Evolutionary conservation across 30 jellyfish, hydroid and myxozoan genomes (phyloP).

Genomic region (Pelagia noctiluca): DNA sequence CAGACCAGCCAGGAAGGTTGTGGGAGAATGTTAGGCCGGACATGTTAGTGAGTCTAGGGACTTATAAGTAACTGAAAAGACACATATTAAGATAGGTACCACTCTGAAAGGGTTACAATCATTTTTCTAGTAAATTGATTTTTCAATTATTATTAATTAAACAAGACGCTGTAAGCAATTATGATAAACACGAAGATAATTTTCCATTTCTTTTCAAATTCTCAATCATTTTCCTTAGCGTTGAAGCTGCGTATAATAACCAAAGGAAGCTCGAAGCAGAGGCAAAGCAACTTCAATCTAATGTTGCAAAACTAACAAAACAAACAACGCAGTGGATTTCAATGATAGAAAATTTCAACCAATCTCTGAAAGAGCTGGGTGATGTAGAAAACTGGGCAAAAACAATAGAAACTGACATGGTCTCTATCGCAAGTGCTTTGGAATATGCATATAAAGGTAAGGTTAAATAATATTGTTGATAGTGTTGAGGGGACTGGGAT

Average conservation of each 20-base stretch:
- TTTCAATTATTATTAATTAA: no score
- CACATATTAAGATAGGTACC: no score
- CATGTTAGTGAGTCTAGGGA: no score
- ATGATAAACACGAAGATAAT: not conserved
- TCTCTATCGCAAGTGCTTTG: slow-evolving; percentile 95
- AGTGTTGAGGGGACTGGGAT: no score
- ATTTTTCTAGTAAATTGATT: no score
- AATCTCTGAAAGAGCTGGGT: slow-evolving; percentile 91
- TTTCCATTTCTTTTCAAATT: not conserved
- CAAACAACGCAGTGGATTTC: slow-evolving; percentile 89
- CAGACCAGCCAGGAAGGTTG: no score
- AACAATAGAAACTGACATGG: slow-evolving; percentile 93
- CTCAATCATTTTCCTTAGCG: no score
- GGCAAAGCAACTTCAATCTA: slow-evolving; percentile 85
- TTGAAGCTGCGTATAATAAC: slow-evolving; percentile 93
- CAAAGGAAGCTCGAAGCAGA: slow-evolving; percentile 90
- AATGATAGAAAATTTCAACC: slow-evolving; percentile 86
- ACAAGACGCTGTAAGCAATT: no score
- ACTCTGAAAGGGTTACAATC: no score
- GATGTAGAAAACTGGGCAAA: slow-evolving; percentile 99
- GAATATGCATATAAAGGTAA: slow-evolving; percentile 97
- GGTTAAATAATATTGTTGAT: not conserved
- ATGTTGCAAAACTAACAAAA: slow-evolving; percentile 73
- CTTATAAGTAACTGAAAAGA: no score
- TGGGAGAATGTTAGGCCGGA: no score